A percentile compares a stretch with the other conserved stretches of the same genome.
Evolutionary conservation across 2,888 invertebrate genomes (phyloP).

Genomic region (Nomada flava): DNA sequence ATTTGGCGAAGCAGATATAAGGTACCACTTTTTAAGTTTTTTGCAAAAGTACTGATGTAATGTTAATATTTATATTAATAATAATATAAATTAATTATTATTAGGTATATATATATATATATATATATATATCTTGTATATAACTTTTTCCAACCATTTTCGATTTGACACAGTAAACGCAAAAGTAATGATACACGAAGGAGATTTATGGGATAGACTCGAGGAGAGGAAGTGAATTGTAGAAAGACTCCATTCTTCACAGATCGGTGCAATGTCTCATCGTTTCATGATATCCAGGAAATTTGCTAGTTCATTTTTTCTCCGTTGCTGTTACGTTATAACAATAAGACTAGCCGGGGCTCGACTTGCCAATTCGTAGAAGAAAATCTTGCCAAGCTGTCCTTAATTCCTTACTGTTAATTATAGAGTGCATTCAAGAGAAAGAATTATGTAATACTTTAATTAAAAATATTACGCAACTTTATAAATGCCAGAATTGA

Average conservation of each 20-base stretch:
- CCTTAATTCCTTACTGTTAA: background rate
- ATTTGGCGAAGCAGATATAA: background rate
- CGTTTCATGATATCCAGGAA: background rate
- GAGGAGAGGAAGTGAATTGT: no score
- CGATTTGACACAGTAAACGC: no score
- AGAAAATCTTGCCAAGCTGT: background rate
- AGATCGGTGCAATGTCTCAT: background rate
- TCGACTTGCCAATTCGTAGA: background rate
- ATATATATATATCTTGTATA: no score
- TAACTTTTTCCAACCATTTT: no score
- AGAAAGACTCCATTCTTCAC: no score
- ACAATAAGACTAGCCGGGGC: background rate
- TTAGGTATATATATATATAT: no score
- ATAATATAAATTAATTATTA: no score
- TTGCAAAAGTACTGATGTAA: no score
- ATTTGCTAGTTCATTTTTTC: background rate
- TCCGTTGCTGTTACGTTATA: background rate
- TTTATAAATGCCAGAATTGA: background rate
- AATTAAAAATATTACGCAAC: background rate
- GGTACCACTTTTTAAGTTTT: background rate
- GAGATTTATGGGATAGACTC: no score
- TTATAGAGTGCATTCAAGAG: background rate
- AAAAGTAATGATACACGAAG: no score
- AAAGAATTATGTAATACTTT: background rate
- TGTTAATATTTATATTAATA: no score